Evolutionary conservation across 2,113 vertebrate genomes (phyloP).

Genomic region (Panthera leo): DNA sequence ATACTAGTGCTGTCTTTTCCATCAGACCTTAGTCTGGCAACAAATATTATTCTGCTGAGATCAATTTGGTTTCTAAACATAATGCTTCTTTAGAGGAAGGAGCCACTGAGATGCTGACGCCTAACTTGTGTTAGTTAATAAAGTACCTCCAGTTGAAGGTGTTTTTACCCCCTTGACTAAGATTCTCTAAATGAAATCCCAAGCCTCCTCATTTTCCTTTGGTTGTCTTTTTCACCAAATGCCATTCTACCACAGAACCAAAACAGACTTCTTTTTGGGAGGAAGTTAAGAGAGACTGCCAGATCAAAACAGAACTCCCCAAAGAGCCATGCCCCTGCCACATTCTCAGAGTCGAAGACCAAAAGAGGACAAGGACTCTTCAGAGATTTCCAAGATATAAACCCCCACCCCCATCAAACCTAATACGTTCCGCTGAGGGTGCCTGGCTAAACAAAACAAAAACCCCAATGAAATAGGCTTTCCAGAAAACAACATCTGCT

Average conservation of each 20-base stretch:
- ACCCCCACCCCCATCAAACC: constrained; percentile 74
- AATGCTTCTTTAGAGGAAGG: constrained; percentile 77
- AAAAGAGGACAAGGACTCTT: constrained; percentile 80
- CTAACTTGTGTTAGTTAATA: constrained; percentile 82
- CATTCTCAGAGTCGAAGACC: constrained; percentile 77
- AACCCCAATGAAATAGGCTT: constrained; percentile 42
- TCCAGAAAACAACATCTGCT: constrained; percentile 78
- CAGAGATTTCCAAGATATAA: constrained; percentile 67
- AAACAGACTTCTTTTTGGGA: constrained; percentile 35
- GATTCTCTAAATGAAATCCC: constrained; percentile 82
- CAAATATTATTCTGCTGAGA: constrained; percentile 79
- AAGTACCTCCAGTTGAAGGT: constrained; percentile 82
- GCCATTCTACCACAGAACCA: constrained; percentile 80
- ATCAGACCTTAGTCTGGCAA: constrained; percentile 80
- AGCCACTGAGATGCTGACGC: constrained; percentile 74
- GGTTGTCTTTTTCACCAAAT: constrained; percentile 85
- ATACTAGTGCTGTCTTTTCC: constrained; percentile 76
- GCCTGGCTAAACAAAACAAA: constrained; percentile 81
- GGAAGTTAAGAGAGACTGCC: constrained; percentile 78
- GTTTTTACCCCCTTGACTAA: constrained; percentile 39
- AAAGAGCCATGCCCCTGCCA: constrained; percentile 68
- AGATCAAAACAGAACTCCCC: constrained; percentile 80
- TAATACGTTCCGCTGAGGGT: constrained; percentile 82
- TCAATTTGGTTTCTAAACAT: constrained; percentile 80
- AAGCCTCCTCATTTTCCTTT: constrained; percentile 86